Percentiles rank a stretch among this genome's conserved stretches.
Evolutionary conservation across 1,140 invertebrate species (phyloP).

Genomic region (Choristoneura fumiferana): DNA sequence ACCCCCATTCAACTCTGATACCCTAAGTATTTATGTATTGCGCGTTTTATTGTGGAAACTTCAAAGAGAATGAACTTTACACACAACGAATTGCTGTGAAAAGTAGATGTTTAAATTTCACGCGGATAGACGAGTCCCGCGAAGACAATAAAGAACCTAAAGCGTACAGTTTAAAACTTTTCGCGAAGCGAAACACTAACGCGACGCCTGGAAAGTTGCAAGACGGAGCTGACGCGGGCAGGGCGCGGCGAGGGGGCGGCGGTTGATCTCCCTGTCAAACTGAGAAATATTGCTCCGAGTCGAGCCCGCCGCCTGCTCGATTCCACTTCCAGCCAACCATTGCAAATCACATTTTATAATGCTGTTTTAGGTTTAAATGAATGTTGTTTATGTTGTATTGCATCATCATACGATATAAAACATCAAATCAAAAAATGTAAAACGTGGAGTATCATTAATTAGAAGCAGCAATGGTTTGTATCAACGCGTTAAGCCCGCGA

Average conservation of each 20-base stretch:
- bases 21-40: slow-evolving; percentile 11
- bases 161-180: slow-evolving; percentile 71
- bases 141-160: slow-evolving; percentile 71
- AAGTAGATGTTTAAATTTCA: slow-evolving; percentile 59
- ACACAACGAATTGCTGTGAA: slow-evolving; percentile 42
- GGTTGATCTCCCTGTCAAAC: slow-evolving; percentile 57
- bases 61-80: slow-evolving; percentile 43
- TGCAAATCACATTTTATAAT: background rate
- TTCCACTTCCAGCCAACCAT: slow-evolving; percentile 6
- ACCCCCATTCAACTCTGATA: slow-evolving; percentile 3
- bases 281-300: slow-evolving; percentile 61
- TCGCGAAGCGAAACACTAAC: slow-evolving; percentile 53
- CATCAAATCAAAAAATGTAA: too few relatives aligned
- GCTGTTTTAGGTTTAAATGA: background rate
- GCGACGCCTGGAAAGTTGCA: slow-evolving; percentile 60
- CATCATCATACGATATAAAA: too few relatives aligned
- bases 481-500: slow-evolving; percentile 46
- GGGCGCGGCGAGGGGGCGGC: slow-evolving; percentile 31
- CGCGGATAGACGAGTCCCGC: slow-evolving; percentile 45
- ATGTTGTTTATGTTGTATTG: too few relatives aligned
- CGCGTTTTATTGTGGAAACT: slow-evolving; percentile 34
- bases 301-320: slow-evolving; percentile 2
- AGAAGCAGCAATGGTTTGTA: slow-evolving; percentile 36
- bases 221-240: slow-evolving; percentile 45
- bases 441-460: too few relatives aligned